Conservation (phyloP, 2,113 vertebrate genomes). For the Gambusia holbrooki region DNA sequence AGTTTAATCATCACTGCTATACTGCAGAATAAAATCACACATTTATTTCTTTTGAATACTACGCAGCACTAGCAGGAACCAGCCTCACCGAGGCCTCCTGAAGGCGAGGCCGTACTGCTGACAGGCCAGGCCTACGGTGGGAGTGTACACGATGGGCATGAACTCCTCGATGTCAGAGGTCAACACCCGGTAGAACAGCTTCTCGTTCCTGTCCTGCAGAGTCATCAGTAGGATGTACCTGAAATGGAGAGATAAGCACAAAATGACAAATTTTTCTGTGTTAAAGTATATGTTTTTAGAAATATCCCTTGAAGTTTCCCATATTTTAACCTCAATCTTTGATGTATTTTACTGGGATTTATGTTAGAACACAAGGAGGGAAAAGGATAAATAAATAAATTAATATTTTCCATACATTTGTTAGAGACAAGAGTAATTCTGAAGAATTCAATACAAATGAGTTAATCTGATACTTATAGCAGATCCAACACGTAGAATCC, state of each 20-base stretch:
- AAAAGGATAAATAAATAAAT: too few relatives aligned
- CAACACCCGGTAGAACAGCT: conserved; percentile 94
- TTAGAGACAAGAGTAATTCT: too few relatives aligned
- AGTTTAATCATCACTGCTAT: too few relatives aligned
- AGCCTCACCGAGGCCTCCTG: conserved; percentile 92
- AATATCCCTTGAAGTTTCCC: too few relatives aligned
- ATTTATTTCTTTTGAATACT: not conserved
- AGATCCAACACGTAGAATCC: not conserved
- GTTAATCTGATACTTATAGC: too few relatives aligned
- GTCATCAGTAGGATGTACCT: conserved; percentile 98
- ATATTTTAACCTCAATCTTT: too few relatives aligned
- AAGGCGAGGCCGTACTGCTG: conserved; percentile 96
- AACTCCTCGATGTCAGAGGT: conserved; percentile 95
- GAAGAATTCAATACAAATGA: not conserved
- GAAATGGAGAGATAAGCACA: not conserved
- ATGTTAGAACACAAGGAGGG: too few relatives aligned
- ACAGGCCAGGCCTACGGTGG: conserved; percentile 94
- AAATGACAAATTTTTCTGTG: too few relatives aligned
- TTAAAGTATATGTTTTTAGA: too few relatives aligned
- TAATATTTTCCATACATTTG: too few relatives aligned
- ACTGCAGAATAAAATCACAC: not conserved
- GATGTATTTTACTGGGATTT: too few relatives aligned
- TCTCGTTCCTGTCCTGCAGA: conserved; percentile 96
- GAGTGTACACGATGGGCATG: conserved; percentile 97
- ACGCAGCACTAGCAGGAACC: not conserved